Percentiles rank a stretch among this genome's conserved stretches.
Conservation (phyloP, 2,888 invertebrate genomes). For the Trimorus sp. region DNA sequence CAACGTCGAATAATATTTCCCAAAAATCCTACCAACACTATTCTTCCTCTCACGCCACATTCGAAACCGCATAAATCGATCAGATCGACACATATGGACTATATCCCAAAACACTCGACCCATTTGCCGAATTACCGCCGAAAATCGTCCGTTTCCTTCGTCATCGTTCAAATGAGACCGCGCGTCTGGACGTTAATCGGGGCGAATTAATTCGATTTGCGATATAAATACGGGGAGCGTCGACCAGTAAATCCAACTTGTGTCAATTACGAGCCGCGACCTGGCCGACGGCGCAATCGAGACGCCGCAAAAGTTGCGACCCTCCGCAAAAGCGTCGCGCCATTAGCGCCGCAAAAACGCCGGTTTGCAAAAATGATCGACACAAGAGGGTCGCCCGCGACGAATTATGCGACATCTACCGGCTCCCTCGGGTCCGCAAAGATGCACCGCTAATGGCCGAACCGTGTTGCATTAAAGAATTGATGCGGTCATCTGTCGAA, state of each 20-base stretch:
- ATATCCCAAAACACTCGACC: no score
- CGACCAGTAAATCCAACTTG: conserved; percentile 29
- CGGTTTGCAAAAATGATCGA: conserved; percentile 75
- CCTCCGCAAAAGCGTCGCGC: neutral
- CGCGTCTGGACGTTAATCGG: neutral
- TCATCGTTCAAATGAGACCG: neutral
- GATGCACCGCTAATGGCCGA: conserved; percentile 78
- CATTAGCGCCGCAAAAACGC: conserved; percentile 61
- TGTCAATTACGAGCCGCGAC: conserved; percentile 18
- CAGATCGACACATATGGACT: no score
- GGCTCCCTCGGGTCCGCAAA: conserved; percentile 75
- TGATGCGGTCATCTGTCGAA: conserved; percentile 71
- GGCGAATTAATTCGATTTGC: conserved; percentile 23
- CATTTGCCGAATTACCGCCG: no score
- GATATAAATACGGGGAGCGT: conserved; percentile 18
- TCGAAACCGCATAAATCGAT: no score
- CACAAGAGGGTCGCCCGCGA: conserved; percentile 66
- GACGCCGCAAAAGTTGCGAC: conserved; percentile 38
- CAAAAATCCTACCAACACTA: no score
- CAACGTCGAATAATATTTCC: no score
- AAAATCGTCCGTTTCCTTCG: no score
- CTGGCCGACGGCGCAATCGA: neutral
- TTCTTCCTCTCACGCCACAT: no score
- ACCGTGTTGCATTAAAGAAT: conserved; percentile 78
- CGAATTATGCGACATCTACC: conserved; percentile 53